phyloP scores from a whole-genome alignment of 1,140 invertebrate genomes.

The Drosophila auraria region DNA sequence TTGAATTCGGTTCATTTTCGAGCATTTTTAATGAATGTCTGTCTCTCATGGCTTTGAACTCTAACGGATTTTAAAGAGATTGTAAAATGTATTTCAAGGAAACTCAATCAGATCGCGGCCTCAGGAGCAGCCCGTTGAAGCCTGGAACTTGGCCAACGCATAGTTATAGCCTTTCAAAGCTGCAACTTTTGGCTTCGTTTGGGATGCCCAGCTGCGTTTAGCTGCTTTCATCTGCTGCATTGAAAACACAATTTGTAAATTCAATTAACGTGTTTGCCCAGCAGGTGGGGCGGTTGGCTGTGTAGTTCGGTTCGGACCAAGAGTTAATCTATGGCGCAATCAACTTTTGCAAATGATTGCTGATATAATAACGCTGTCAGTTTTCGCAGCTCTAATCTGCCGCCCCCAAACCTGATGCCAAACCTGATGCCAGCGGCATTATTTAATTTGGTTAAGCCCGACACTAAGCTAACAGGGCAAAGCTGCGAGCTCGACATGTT shows the following conservation, averaged over 20 bases:
- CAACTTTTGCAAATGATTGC: conserved; percentile 17
- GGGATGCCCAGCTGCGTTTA: too few relatives aligned
- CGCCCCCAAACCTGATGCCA: neutral
- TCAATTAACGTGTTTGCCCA: conserved; percentile 72
- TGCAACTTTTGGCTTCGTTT: conserved; percentile 8
- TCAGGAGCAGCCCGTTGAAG: conserved; percentile 8
- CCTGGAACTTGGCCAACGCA: neutral
- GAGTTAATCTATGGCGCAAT: conserved; percentile 23
- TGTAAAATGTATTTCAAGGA: neutral
- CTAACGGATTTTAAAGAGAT: conserved; percentile 6
- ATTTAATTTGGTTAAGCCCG: conserved; percentile 48
- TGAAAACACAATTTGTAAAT: conserved; percentile 57
- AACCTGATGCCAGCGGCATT: conserved; percentile 22
- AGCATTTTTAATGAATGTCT: conserved; percentile 8
- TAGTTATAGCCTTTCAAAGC: neutral
- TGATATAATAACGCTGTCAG: conserved; percentile 21
- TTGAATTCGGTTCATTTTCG: conserved; percentile 17
- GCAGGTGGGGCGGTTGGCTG: neutral
- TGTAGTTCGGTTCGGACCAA: neutral
- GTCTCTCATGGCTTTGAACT: conserved; percentile 8
- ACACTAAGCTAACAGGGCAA: conserved; percentile 36
- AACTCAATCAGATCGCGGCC: conserved; percentile 15
- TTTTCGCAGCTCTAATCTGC: conserved; percentile 9
- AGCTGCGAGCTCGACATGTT: conserved; percentile 36
- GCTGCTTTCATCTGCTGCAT: neutral